Base-by-base conservation (phyloP, 2,888 invertebrate species). In the Stictocephala bisonia region DNA sequence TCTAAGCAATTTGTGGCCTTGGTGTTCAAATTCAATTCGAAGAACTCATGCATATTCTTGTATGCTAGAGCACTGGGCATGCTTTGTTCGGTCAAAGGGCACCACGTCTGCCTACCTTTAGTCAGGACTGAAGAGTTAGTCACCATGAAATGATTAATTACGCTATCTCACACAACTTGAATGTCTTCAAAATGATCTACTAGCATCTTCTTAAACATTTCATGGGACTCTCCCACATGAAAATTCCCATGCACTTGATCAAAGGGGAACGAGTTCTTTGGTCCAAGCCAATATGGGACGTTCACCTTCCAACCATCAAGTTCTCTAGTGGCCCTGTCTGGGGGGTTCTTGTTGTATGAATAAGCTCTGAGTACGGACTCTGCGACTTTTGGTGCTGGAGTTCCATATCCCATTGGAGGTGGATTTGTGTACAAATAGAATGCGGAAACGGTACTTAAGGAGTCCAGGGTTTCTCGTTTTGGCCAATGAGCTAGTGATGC, bases 381-480 rank as follows among this genome's bases (percentile, higher is more conserved):
- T 26, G 79, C 80, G 4, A 79, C 80, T 66, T 80, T 80, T 0
- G 80, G 79, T 11, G 76, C 79, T 73, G 80, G 80, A 7, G 78
- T 77, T 31, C 80, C 79, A 75, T 80, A 80, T 24, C 79, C 80
- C 56, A 75, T 75, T 31, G 80, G 79, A 11, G 80, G 80, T 48
- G 79, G 77, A 11, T 75, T 76, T 1, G 80, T 79, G 20, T 80
- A 79, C 0, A 79, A 26, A 53, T 79, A 79, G 13, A 77, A 29
- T 1, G 51, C 51, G 1, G 51, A 51, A 1, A 51, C 51, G 1
- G n/a, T 26, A 22, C 51, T 7, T 4, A 22, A n/a, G 24, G 1
- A 13, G 51, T 51, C 24, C n/a, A 20, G 24, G 2, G 9, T n/a
- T 6, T 3, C 3, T 26, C n/a, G 3, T 3, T 51, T n/a, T 3